A percentile compares a stretch with the other conserved stretches of the same genome.
phyloP scores from a whole-genome alignment of 92 coral and sea anemone species.

The Porites lobata region DNA sequence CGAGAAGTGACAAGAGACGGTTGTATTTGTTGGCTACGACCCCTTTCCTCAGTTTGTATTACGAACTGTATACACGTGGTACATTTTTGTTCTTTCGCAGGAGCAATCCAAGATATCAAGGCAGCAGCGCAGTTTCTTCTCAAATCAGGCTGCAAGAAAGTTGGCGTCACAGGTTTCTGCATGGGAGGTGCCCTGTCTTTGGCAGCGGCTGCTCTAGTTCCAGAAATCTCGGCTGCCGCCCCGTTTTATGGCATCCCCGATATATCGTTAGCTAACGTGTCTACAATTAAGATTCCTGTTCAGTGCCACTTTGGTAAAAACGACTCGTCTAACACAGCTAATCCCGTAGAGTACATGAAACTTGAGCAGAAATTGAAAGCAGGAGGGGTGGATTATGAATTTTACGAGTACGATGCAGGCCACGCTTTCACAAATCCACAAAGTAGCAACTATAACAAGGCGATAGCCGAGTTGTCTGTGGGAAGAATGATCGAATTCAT shows the following conservation, averaged over 20 bases:
- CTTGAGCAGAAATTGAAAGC: slow-evolving; percentile 76
- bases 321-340: slow-evolving; percentile 76
- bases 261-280: slow-evolving; percentile 72
- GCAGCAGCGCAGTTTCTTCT: slow-evolving; percentile 92
- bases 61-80: too few species aligned
- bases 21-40: too few species aligned
- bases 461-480: slow-evolving; percentile 71
- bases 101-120: slow-evolving; percentile 84
- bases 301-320: slow-evolving; percentile 93
- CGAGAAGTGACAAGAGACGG: too few species aligned
- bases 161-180: slow-evolving; percentile 97
- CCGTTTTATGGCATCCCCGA: slow-evolving; percentile 97
- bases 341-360: slow-evolving; percentile 68
- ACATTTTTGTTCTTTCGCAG: neutral
- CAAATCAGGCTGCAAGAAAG: slow-evolving; percentile 87
- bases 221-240: slow-evolving; percentile 95
- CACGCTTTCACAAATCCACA: slow-evolving; percentile 91
- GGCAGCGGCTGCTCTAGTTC: slow-evolving; percentile 93
- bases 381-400: slow-evolving; percentile 78
- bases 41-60: too few species aligned
- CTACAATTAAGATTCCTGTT: slow-evolving; percentile 87
- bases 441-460: slow-evolving; percentile 67
- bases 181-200: slow-evolving; percentile 95
- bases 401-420: slow-evolving; percentile 82
- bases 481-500: slow-evolving; percentile 91